phyloP scores from a whole-genome alignment of 2,113 vertebrate genomes.

The Megalops atlanticus region DNA sequence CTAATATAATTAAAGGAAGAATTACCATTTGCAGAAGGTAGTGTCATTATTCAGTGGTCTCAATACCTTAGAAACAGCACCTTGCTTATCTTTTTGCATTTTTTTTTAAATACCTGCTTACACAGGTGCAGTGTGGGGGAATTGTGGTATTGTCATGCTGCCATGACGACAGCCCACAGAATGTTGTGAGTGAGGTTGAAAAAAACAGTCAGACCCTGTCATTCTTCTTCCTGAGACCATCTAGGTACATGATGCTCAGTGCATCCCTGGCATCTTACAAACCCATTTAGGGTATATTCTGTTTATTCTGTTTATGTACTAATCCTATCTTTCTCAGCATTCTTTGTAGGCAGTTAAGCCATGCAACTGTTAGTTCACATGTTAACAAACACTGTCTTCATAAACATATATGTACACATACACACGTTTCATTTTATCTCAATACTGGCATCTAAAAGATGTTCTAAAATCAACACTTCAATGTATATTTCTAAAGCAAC shows the following conservation, averaged over 20 bases:
- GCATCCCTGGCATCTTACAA: not conserved
- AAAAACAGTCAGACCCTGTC: not conserved
- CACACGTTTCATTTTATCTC: too few species aligned
- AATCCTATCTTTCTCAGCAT: too few species aligned
- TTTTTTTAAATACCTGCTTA: conserved; percentile 25
- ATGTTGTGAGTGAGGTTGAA: not conserved
- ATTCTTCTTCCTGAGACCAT: not conserved
- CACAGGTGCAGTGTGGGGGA: conserved; percentile 20
- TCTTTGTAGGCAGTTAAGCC: too few species aligned
- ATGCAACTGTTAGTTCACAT: too few species aligned
- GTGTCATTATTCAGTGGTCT: conserved; percentile 47
- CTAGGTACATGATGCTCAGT: not conserved
- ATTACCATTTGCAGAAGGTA: conserved; percentile 45
- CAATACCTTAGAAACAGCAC: conserved; percentile 41
- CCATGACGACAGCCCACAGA: conserved; percentile 46
- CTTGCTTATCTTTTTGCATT: not conserved
- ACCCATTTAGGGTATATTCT: too few species aligned
- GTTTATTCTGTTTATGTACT: too few species aligned
- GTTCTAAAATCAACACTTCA: too few species aligned
- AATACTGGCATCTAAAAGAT: too few species aligned
- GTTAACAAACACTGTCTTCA: too few species aligned
- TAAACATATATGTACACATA: too few species aligned
- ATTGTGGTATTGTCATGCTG: conserved; percentile 37
- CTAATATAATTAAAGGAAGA: conserved; percentile 59
- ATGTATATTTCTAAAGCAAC: too few species aligned